Base-by-base conservation (phyloP, 1,140 invertebrate species). In the Panonychus citri region DNA sequence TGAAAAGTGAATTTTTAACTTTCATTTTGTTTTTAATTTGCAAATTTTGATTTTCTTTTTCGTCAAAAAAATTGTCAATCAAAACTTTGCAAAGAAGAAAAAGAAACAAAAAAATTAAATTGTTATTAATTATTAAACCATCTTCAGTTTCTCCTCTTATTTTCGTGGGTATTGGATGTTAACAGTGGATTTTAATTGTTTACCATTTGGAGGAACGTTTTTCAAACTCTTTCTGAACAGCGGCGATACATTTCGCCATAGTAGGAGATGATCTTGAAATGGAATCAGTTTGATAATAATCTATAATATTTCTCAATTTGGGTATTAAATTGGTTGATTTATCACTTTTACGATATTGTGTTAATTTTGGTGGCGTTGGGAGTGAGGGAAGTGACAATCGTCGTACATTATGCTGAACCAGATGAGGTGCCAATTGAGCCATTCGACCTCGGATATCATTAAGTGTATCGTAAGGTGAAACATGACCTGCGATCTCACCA, bases 211-310 rank as follows among this genome's bases (percentile, higher is more conserved):
- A 34, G 30, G 30, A 34, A 34, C 58, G 28, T 28, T 59, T 59
- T 3, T 30, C 52, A 8, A 39, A 17, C 26, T 60, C 59, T 53
- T 88, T 88, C 43, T 77, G 70, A 10, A 82, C 84, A 40, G 91
- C 88, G 65, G 86, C 80, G 49, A 96, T 81, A 73, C 94, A 98
- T 71, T 96, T 94, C 26, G 93, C 88, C 95, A 99, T 99, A 30
- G 91, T 97, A 57, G 82, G 80, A 17, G 93, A 97, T n/a, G 93
- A 86, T 67, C 93, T 75, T 57, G 85, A 88, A 64, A 99, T 89
- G 7, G 81, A 73, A 70, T 99, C 86, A 12, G 95, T 98, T 89
- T 98, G 96, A 70, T 86, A 99, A 73, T 86, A 99, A 69, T 99
- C 90, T 69, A 85, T 81, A 37, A 99, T 72, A 50, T 78, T 73